Percentiles rank a stretch among this genome's conserved stretches.
phyloP scores from a whole-genome alignment of 2,888 invertebrate species.

The Chorisops tibialis region DNA sequence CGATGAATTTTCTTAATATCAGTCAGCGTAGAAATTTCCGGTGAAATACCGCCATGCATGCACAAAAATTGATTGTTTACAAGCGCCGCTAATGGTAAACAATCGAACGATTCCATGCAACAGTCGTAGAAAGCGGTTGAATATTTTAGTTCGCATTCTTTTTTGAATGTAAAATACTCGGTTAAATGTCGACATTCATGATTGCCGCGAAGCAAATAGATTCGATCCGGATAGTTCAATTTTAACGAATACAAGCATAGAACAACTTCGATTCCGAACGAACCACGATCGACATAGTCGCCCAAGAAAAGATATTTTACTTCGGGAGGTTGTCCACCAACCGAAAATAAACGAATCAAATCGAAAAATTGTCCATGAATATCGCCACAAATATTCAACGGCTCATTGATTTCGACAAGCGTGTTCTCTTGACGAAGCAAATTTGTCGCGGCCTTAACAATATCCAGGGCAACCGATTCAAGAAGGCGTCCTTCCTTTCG shows the following conservation, averaged over 20 bases:
- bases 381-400: constrained; percentile 97
- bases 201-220: constrained; percentile 95
- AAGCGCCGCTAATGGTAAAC: constrained; percentile 92
- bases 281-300: constrained; percentile 97
- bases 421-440: constrained; percentile 71
- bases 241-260: constrained; percentile 98
- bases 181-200: constrained; percentile 99
- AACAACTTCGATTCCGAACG: constrained; percentile 74
- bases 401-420: constrained; percentile 98
- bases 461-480: constrained; percentile 89
- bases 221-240: constrained; percentile 90
- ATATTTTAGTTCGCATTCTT: constrained; percentile 99
- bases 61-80: constrained; percentile 99
- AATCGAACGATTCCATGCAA: constrained; percentile 98
- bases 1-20: constrained; percentile 94
- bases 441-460: constrained; percentile 90
- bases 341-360: constrained; percentile 98
- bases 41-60: constrained; percentile 95
- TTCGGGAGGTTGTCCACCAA: constrained; percentile 91
- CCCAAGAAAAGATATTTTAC: constrained; percentile 98
- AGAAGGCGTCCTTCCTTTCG: constrained; percentile 94
- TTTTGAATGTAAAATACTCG: constrained; percentile 99
- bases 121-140: constrained; percentile 96
- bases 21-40: constrained; percentile 94
- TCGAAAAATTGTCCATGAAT: constrained; percentile 99